phyloP scores from a whole-genome alignment of 2,888 invertebrate species.

The Rambutsinella grinnellia region DNA sequence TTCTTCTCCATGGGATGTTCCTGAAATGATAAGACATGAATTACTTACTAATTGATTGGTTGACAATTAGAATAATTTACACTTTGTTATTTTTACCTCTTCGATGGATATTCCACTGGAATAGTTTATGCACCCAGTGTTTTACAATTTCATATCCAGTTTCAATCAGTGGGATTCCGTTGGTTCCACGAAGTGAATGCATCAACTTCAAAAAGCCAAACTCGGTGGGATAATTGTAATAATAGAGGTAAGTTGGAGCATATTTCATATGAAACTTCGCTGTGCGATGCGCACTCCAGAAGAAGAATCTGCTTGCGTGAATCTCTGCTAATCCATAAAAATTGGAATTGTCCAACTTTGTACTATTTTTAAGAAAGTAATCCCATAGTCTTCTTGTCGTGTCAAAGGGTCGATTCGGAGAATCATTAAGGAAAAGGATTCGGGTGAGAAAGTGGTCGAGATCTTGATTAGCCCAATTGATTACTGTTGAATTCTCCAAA shows the following conservation, averaged over 20 bases:
- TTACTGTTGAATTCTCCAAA: conserved; percentile 39
- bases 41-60: too few species aligned
- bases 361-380: conserved; percentile 36
- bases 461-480: conserved; percentile 55
- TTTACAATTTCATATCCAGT: conserved; percentile 50
- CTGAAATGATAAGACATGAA: conserved; percentile 7
- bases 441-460: conserved; percentile 55
- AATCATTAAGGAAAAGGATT: conserved; percentile 46
- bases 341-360: conserved; percentile 29
- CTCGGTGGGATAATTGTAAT: conserved; percentile 58
- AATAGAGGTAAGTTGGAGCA: conserved; percentile 60
- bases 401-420: conserved; percentile 32
- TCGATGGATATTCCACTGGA: conserved; percentile 52
- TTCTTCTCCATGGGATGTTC: conserved; percentile 56
- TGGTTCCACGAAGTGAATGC: conserved; percentile 52
- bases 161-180: conserved; percentile 53
- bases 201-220: conserved; percentile 60
- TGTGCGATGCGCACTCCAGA: conserved; percentile 52
- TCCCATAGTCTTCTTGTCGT: conserved; percentile 35
- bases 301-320: conserved; percentile 59
- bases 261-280: conserved; percentile 53
- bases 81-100: conserved; percentile 29
- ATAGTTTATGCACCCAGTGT: conserved; percentile 50
- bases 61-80: background rate
- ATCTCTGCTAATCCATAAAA: conserved; percentile 55